Percentiles rank a stretch among this genome's conserved stretches.
phyloP scores from a whole-genome alignment of 2,113 vertebrate genomes.

The Casuarius casuarius region DNA sequence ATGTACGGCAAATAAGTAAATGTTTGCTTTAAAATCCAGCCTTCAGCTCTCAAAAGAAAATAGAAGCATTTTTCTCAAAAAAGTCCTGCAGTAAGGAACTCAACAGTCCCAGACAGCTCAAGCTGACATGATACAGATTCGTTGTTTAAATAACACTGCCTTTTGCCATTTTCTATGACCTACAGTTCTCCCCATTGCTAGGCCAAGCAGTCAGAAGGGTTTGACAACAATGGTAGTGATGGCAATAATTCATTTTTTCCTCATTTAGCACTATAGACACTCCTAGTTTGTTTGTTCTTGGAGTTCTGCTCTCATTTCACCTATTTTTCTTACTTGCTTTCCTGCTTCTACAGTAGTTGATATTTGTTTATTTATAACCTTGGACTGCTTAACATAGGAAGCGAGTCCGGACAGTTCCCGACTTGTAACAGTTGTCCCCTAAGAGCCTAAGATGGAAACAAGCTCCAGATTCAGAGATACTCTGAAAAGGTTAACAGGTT shows the following conservation, averaged over 20 bases:
- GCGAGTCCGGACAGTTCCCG: neutral
- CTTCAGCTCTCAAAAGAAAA: neutral
- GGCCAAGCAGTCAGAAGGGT: neutral
- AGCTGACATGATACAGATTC: neutral
- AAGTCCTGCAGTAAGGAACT: neutral
- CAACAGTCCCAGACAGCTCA: neutral
- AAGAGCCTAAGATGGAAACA: neutral
- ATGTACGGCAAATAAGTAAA: neutral
- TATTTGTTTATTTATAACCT: neutral
- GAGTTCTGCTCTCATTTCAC: neutral
- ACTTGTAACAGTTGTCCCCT: neutral
- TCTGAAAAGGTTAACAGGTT: neutral
- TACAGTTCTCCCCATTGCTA: neutral
- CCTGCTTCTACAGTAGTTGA: neutral
- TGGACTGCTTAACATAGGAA: neutral
- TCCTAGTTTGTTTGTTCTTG: rapidly evolving
- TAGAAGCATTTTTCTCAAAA: neutral
- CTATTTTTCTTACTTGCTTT: neutral
- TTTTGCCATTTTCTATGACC: neutral
- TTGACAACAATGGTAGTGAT: neutral
- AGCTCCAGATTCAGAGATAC: neutral
- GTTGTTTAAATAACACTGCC: neutral
- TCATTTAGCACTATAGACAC: neutral
- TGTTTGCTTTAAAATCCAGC: neutral
- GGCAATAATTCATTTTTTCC: neutral